phyloP scores from a whole-genome alignment of 2,888 invertebrate genomes.

The Stenodera caucasica region DNA sequence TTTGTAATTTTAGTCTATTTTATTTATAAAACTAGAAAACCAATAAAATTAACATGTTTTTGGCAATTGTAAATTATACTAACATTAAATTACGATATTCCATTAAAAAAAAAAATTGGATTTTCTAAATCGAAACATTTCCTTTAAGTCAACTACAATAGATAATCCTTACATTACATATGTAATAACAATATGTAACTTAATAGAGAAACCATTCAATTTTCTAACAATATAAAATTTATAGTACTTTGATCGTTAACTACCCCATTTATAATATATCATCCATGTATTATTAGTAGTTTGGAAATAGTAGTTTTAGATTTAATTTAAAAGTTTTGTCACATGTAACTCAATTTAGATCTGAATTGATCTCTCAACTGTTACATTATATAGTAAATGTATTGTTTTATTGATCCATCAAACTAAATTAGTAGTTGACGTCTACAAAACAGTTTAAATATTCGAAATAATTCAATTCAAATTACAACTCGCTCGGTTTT shows the following conservation, averaged over 20 bases:
- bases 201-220: no score
- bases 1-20: slow-evolving; percentile 22
- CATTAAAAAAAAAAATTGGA: slow-evolving; percentile 8
- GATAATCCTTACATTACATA: slow-evolving; percentile 8
- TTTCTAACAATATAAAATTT: no score
- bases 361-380: background rate
- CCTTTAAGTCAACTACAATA: slow-evolving; percentile 21
- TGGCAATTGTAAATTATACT: background rate
- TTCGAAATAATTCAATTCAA: background rate
- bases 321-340: slow-evolving; percentile 23
- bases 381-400: background rate
- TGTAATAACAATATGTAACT: no score
- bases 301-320: slow-evolving; percentile 15
- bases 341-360: background rate
- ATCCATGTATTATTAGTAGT: slow-evolving; percentile 21
- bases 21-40: slow-evolving; percentile 21
- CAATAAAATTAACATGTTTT: background rate
- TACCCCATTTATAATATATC: no score
- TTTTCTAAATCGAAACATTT: slow-evolving; percentile 6
- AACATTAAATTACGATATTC: slow-evolving; percentile 8
- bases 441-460: background rate
- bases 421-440: background rate
- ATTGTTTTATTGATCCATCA: background rate
- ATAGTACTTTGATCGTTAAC: no score
- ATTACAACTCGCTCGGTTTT: background rate